phyloP scores from a whole-genome alignment of 2,113 vertebrate genomes.

The Pseudorhombus dupliciocellatus region DNA sequence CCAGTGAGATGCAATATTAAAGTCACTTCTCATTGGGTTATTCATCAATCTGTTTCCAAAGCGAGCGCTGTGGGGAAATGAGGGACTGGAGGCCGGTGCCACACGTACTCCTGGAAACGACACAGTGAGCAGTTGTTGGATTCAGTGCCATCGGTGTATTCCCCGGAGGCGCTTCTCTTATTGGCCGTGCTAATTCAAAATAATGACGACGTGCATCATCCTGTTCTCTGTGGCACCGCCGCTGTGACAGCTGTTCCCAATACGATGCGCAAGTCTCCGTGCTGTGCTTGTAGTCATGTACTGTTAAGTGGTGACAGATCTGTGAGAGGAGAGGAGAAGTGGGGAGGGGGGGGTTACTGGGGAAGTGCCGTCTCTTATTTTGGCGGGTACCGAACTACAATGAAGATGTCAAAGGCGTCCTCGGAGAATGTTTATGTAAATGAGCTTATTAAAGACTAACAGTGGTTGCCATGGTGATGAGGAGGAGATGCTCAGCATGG shows the following conservation, averaged over 20 bases:
- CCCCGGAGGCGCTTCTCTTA: slow-evolving; percentile 31
- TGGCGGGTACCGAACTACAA: slow-evolving; percentile 64
- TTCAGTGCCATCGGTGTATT: slow-evolving; percentile 34
- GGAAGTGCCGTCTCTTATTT: slow-evolving; percentile 45
- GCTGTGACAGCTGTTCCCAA: slow-evolving; percentile 61
- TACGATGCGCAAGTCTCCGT: not conserved
- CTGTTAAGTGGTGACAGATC: slow-evolving; percentile 65
- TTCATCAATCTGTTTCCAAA: slow-evolving; percentile 42
- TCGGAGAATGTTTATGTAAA: slow-evolving; percentile 79
- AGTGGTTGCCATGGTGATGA: slow-evolving; percentile 83
- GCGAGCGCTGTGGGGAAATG: slow-evolving; percentile 30
- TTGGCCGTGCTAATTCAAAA: slow-evolving; percentile 60
- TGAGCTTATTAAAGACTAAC: slow-evolving; percentile 76
- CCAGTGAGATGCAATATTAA: slow-evolving; percentile 18
- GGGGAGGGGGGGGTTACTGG: slow-evolving; percentile 60
- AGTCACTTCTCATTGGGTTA: slow-evolving; percentile 44
- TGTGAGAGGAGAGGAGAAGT: slow-evolving; percentile 67
- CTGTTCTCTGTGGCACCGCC: slow-evolving; percentile 38
- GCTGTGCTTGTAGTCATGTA: not conserved
- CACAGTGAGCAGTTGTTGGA: slow-evolving; percentile 11
- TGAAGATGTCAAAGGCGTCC: slow-evolving; percentile 82
- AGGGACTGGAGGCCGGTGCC: slow-evolving; percentile 6
- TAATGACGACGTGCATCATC: slow-evolving; percentile 53
- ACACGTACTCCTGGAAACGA: slow-evolving; percentile 7
- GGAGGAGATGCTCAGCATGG: slow-evolving; percentile 65